A percentile compares a stretch with the other conserved stretches of the same genome.
phyloP scores from a whole-genome alignment of 2,888 invertebrate species.

The Heliconius erato region DNA sequence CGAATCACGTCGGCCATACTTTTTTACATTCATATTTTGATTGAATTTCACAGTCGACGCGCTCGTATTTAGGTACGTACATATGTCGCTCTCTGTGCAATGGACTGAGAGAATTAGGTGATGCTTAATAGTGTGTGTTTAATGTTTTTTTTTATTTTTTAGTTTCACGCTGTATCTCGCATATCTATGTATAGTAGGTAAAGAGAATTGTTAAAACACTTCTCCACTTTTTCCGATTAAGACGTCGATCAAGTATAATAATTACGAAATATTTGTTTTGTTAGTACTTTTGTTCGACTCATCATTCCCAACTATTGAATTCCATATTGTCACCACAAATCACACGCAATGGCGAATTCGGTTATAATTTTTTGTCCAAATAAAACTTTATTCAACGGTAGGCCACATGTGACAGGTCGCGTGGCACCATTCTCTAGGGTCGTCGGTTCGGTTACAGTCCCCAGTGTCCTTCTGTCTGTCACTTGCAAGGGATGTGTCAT shows the following conservation, averaged over 20 bases:
- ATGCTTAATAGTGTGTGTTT: constrained; percentile 33
- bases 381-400: constrained; percentile 39
- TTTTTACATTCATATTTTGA: constrained; percentile 56
- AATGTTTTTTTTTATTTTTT: background rate
- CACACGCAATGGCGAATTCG: constrained; percentile 10
- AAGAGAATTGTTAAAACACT: background rate
- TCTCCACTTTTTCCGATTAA: too few species aligned
- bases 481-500: constrained; percentile 39
- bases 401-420: constrained; percentile 53
- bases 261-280: background rate
- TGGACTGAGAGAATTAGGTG: constrained; percentile 45
- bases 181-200: background rate
- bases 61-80: constrained; percentile 53
- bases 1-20: constrained; percentile 48
- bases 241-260: too few species aligned
- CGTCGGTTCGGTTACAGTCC: constrained; percentile 50
- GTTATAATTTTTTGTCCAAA: constrained; percentile 41
- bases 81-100: constrained; percentile 55
- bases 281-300: background rate
- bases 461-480: constrained; percentile 46
- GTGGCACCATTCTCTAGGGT: constrained; percentile 59
- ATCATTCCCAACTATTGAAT: background rate
- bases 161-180: background rate
- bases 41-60: constrained; percentile 56
- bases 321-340: constrained; percentile 3